phyloP scores from a whole-genome alignment of 2,113 vertebrate species.

The Chroicocephalus ridibundus region DNA sequence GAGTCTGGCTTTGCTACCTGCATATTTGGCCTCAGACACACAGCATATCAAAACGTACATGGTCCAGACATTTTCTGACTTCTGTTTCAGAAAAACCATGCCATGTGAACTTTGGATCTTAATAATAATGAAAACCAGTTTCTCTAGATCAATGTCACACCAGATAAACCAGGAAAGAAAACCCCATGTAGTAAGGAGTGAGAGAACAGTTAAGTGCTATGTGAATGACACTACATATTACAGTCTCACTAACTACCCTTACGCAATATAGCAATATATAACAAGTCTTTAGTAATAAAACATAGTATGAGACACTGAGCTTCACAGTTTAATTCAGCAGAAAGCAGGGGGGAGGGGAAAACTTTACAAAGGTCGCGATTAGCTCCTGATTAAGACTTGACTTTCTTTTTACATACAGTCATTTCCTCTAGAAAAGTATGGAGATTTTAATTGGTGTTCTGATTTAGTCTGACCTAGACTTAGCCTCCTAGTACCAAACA shows the following conservation, averaged over 20 bases:
- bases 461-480: not conserved
- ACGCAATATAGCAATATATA: not conserved
- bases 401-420: not conserved
- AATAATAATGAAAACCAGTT: not conserved
- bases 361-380: not conserved
- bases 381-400: not conserved
- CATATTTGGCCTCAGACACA: not conserved
- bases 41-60: rapidly evolving
- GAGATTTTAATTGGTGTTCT: not conserved
- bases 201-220: not conserved
- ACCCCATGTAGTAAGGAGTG: rapidly evolving
- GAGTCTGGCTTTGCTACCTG: not conserved
- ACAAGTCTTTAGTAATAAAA: not conserved
- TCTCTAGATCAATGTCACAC: not conserved
- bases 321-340: not conserved
- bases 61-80: not conserved
- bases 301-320: not conserved
- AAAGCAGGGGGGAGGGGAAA: not conserved
- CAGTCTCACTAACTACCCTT: not conserved
- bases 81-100: not conserved
- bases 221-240: not conserved
- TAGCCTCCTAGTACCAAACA: not conserved
- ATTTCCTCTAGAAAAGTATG: not conserved
- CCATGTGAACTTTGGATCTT: not conserved
- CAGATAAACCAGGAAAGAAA: not conserved